phyloP scores from a whole-genome alignment of 2,113 vertebrate species.

The Myxocyprinus asiaticus region DNA sequence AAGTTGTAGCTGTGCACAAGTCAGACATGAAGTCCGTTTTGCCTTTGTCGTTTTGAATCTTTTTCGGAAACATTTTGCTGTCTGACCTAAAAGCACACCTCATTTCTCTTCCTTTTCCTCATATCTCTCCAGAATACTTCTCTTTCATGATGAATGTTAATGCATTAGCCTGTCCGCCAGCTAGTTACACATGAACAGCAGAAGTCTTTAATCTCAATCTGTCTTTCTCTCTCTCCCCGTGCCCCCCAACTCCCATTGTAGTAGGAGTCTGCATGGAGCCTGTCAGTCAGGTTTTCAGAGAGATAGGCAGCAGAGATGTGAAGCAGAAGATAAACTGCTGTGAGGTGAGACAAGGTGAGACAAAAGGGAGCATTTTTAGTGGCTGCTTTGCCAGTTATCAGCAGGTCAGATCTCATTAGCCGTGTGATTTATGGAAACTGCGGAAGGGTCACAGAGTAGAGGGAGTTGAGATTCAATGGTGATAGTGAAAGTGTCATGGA shows the following conservation, averaged over 20 bases:
- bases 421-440: conserved; percentile 48
- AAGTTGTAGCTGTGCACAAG: no score
- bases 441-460: conserved; percentile 1
- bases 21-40: not conserved
- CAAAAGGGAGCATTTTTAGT: conserved; percentile 43
- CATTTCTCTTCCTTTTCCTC: conserved; percentile 25
- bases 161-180: conserved; percentile 36
- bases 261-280: conserved; percentile 30
- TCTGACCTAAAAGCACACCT: not conserved
- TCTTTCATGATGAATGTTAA: conserved; percentile 14
- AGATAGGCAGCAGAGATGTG: conserved; percentile 41
- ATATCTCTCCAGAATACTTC: conserved; percentile 7
- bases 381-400: conserved; percentile 29
- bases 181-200: conserved; percentile 9
- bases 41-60: conserved; percentile 1
- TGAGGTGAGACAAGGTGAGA: conserved; percentile 40
- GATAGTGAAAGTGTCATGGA: conserved; percentile 19
- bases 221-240: not conserved
- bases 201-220: conserved; percentile 11
- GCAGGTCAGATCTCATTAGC: conserved; percentile 42
- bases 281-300: conserved; percentile 29
- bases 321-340: conserved; percentile 45
- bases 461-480: conserved; percentile 6
- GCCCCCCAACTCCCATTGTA: not conserved
- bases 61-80: not conserved